Conservation (phyloP, 2,888 invertebrate genomes). For the Melangyna quadrimaculata region DNA sequence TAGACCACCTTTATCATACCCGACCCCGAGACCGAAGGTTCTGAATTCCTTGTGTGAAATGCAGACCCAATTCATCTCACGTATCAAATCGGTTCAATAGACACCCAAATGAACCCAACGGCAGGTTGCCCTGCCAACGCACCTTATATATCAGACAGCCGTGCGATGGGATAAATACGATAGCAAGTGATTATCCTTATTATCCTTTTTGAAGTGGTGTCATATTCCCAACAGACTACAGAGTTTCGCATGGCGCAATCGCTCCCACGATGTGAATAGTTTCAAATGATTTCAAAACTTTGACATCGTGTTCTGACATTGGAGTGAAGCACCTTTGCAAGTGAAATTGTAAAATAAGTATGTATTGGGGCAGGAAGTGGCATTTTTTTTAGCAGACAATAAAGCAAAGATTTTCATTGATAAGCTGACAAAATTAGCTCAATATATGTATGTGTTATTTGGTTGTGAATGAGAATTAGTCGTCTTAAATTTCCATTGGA, state of each 20-base stretch:
- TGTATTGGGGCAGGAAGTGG: constrained; percentile 42
- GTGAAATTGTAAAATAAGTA: constrained; percentile 14
- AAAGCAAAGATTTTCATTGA: constrained; percentile 24
- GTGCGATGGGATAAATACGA: constrained; percentile 68
- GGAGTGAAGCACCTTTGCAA: constrained; percentile 45
- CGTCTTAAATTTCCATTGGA: neutral
- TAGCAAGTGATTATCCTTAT: constrained; percentile 72
- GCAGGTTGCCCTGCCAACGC: constrained; percentile 65
- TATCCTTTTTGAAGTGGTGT: constrained; percentile 71
- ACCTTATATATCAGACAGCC: constrained; percentile 64
- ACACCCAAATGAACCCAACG: constrained; percentile 63
- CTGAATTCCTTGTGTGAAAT: constrained; percentile 54
- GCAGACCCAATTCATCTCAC: constrained; percentile 68
- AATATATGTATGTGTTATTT: neutral
- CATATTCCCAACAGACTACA: constrained; percentile 49
- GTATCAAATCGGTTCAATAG: constrained; percentile 69
- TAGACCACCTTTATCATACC: constrained; percentile 45
- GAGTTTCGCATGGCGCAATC: constrained; percentile 44
- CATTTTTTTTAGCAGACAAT: neutral
- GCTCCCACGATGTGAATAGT: constrained; percentile 71
- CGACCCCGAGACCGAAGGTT: constrained; percentile 22
- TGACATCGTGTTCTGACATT: constrained; percentile 53
- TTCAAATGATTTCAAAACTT: constrained; percentile 64
- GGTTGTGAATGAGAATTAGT: neutral
- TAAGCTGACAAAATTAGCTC: constrained; percentile 22